Evolutionary conservation across 2,888 invertebrate genomes (phyloP).

Genomic region (Chloromyia formosa): DNA sequence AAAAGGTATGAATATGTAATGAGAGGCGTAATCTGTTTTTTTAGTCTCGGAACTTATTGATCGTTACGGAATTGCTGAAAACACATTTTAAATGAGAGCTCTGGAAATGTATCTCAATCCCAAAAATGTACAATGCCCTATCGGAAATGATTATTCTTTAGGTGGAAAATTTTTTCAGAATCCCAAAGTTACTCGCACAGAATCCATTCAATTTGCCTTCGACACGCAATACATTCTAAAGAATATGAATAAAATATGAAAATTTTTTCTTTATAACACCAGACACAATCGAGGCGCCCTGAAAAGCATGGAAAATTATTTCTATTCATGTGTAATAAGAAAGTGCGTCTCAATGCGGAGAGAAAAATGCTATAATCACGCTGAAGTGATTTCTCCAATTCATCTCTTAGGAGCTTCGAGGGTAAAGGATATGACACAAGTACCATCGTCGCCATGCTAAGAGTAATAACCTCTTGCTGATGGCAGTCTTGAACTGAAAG

Average conservation of each 20-base stretch:
- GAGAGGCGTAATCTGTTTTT: too few relatives aligned
- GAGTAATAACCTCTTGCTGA: not conserved
- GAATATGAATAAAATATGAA: not conserved
- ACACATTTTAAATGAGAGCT: too few relatives aligned
- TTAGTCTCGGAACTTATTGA: too few relatives aligned
- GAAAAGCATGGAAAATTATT: conserved; percentile 4
- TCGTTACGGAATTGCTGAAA: too few relatives aligned
- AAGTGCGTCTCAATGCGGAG: not conserved
- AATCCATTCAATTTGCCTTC: not conserved
- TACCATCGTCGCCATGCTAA: not conserved
- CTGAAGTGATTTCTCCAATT: conserved; percentile 9
- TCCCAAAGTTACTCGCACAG: not conserved
- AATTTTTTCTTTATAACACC: not conserved
- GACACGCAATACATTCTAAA: not conserved
- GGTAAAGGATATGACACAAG: not conserved
- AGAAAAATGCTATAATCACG: not conserved
- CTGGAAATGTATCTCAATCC: too few relatives aligned
- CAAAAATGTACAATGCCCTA: too few relatives aligned
- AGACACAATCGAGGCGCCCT: not conserved
- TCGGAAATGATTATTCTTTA: too few relatives aligned
- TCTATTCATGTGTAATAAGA: not conserved
- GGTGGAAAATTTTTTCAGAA: not conserved
- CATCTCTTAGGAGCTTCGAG: not conserved
- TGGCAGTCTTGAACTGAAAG: not conserved
- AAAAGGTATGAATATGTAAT: too few relatives aligned